These are phyloP conservation scores for Iphiclides podalirius DNA, from an alignment of 2,888 invertebrate genomes.

Conservation along the genomic window DNA sequence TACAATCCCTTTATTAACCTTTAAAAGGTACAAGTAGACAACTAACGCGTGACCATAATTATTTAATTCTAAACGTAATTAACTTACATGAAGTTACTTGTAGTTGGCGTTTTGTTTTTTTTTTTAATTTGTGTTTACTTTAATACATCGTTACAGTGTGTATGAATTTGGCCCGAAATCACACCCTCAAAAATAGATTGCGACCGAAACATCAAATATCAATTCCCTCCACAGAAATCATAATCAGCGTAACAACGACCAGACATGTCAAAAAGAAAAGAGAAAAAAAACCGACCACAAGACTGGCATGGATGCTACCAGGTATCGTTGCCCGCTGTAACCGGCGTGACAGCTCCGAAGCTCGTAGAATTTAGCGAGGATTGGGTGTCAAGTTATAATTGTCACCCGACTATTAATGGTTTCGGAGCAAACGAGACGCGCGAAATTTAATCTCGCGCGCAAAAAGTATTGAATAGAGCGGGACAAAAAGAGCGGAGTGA, in stretches of 20 bases:
- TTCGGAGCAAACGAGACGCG: constrained; percentile 61
- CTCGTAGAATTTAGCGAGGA: constrained; percentile 15
- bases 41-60: too few species aligned
- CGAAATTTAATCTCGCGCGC: constrained; percentile 75
- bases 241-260: constrained; percentile 70
- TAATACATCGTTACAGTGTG: too few species aligned
- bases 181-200: constrained; percentile 26
- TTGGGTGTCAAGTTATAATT: constrained; percentile 46
- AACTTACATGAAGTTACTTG: too few species aligned
- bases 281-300: constrained; percentile 59
- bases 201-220: constrained; percentile 45
- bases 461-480: constrained; percentile 74
- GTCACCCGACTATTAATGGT: constrained; percentile 66
- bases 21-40: too few species aligned
- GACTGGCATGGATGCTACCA: constrained; percentile 52
- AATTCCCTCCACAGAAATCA: constrained; percentile 65
- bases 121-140: too few species aligned
- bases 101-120: too few species aligned
- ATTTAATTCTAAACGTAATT: too few species aligned
- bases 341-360: constrained; percentile 19
- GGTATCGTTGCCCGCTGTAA: constrained; percentile 32
- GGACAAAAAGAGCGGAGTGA: constrained; percentile 70
- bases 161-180: too few species aligned
- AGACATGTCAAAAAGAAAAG: constrained; percentile 59
- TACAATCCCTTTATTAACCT: too few species aligned